Evolutionary conservation across 2,113 vertebrate genomes (phyloP).

Genomic region (Andinoacara biseriatus): DNA sequence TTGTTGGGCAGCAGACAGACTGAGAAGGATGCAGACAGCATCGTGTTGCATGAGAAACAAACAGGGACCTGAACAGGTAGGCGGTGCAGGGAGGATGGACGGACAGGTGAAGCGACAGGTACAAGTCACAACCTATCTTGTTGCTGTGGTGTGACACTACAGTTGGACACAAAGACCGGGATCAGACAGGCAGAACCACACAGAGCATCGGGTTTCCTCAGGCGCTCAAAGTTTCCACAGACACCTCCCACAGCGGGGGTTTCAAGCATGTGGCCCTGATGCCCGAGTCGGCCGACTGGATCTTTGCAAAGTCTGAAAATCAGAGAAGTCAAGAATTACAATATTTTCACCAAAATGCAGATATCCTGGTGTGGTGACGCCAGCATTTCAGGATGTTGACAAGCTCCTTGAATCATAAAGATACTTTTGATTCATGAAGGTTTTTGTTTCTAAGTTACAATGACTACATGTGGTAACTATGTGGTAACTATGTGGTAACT

Average conservation of each 20-base stretch:
- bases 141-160: conserved; percentile 21
- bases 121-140: conserved; percentile 25
- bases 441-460: too few relatives aligned
- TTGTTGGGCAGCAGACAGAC: neutral
- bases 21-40: neutral
- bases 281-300: neutral
- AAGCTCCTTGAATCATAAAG: neutral
- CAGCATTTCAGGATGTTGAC: neutral
- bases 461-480: neutral
- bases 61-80: neutral
- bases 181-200: conserved; percentile 38
- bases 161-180: neutral
- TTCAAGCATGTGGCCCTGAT: neutral
- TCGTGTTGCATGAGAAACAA: neutral
- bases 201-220: conserved; percentile 29
- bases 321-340: neutral
- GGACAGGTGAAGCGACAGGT: conserved; percentile 40
- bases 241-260: neutral
- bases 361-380: accelerated
- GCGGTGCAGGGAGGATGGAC: neutral
- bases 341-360: neutral
- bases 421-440: neutral
- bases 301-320: neutral
- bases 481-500: too few relatives aligned
- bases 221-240: conserved; percentile 38